A percentile compares a stretch with the other conserved stretches of the same genome.
phyloP scores from a whole-genome alignment of 2,888 invertebrate genomes.

The Sarcophaga subvicina region DNA sequence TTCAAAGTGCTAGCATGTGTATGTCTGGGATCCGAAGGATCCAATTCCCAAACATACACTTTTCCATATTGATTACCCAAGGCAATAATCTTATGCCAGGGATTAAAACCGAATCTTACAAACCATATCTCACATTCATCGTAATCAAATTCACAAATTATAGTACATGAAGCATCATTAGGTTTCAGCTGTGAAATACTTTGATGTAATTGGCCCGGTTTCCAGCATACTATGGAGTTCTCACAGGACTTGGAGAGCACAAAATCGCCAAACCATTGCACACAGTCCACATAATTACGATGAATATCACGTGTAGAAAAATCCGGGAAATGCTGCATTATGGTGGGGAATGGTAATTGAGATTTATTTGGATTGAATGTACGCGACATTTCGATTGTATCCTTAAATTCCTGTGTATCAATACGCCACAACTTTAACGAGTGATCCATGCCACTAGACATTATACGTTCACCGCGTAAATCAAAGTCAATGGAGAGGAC shows the following conservation, averaged over 20 bases:
- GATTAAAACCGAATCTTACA: slow-evolving; percentile 95
- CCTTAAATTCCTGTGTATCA: slow-evolving; percentile 91
- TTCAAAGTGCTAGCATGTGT: slow-evolving; percentile 90
- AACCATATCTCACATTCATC: slow-evolving; percentile 99
- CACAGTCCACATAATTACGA: slow-evolving; percentile 99
- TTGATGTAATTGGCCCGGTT: slow-evolving; percentile 93
- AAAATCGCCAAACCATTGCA: slow-evolving; percentile 97
- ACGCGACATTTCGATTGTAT: slow-evolving; percentile 93
- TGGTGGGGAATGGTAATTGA: slow-evolving; percentile 92
- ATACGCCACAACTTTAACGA: slow-evolving; percentile 96
- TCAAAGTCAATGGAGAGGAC: slow-evolving; percentile 94
- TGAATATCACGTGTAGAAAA: slow-evolving; percentile 98
- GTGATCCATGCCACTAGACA: slow-evolving; percentile 99
- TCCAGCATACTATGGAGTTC: slow-evolving; percentile 98
- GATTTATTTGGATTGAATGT: slow-evolving; percentile 90
- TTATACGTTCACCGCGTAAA: slow-evolving; percentile 90
- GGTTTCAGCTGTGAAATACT: slow-evolving; percentile 86
- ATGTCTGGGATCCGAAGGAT: slow-evolving; percentile 91
- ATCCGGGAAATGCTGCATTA: slow-evolving; percentile 96
- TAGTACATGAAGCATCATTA: slow-evolving; percentile 90
- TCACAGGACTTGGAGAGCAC: slow-evolving; percentile 98
- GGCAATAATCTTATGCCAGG: slow-evolving; percentile 94
- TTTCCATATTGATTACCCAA: slow-evolving; percentile 97
- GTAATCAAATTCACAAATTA: slow-evolving; percentile 95
- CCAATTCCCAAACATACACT: slow-evolving; percentile 97